Conservation (phyloP, 1,140 invertebrate genomes). For the Octopus bimaculoides region DNA sequence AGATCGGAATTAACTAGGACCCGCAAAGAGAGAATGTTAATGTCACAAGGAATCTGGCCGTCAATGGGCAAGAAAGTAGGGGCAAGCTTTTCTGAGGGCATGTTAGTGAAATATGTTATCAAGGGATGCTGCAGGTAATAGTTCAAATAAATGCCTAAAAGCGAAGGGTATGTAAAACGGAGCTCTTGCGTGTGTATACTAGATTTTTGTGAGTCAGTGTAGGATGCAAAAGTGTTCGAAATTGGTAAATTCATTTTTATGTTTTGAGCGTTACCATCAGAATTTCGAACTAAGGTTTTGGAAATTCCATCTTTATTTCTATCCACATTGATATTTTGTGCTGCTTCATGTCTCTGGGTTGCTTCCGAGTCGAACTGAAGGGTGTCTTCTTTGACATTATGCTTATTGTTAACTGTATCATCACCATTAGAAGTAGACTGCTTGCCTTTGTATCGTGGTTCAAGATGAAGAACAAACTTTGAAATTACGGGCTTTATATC, state of each 20-base stretch:
- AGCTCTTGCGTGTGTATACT: neutral
- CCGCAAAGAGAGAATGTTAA: conserved; percentile 36
- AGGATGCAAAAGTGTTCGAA: too few species aligned
- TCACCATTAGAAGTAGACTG: too few species aligned
- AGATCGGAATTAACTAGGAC: conserved; percentile 39
- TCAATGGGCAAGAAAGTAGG: conserved; percentile 26
- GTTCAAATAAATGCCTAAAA: conserved; percentile 30
- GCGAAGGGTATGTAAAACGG: conserved; percentile 35
- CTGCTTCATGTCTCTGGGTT: too few species aligned
- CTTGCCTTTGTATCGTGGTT: conserved; percentile 21
- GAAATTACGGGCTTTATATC: conserved; percentile 68
- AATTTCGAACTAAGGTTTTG: too few species aligned
- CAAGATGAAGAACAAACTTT: conserved; percentile 41
- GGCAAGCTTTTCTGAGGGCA: conserved; percentile 36
- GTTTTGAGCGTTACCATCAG: too few species aligned
- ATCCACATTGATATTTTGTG: too few species aligned
- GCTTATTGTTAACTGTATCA: too few species aligned
- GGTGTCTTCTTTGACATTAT: too few species aligned
- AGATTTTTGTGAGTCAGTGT: neutral
- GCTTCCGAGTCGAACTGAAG: neutral
- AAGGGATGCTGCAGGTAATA: conserved; percentile 43
- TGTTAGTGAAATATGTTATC: conserved; percentile 30
- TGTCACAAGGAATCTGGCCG: conserved; percentile 41
- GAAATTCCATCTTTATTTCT: too few species aligned
- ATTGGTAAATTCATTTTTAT: too few species aligned